Base-by-base conservation (phyloP, 2,113 vertebrate species). In the Pomatostomus ruficeps region DNA sequence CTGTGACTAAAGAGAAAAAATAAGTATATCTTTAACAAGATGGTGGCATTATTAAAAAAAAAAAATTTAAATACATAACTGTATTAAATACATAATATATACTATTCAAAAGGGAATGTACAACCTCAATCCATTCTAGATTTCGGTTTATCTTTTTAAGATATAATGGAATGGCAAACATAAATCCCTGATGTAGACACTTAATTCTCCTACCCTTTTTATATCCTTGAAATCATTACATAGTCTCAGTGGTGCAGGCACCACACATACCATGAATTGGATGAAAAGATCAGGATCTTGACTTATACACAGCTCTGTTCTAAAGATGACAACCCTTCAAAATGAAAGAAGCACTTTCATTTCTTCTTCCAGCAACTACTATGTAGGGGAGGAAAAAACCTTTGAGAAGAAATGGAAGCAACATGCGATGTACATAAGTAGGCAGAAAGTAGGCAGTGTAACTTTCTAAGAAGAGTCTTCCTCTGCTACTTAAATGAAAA, bases 1-100 rank as follows among this genome's bases (percentile, higher is more conserved):
- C 85, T 98, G 98, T 89, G 98, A 98, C 98, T 99, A 94, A 88
- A 35, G 25, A 57, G n/a, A 96, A 85, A 97, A 61, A 59, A 77
- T 74, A 70, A 62, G 93, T 52, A 94, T 68, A 88, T 76, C 75
- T 52, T 46, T 91, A 92, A 81, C 12, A 22, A 95, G 96, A 94
- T 51, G 38, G 8, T 93, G 22, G 26, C 82, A 90, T 94, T 93
- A 94, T 78, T n/a, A n/a, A 68, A 72, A 80, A 75, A 58, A 52
- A 36, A 36, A 24, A 58, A 31, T 9, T 95, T 9, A 96, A 96
- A 33, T 42, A 70, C 43, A 65, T 73, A 66, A 93, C 58, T 96
- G n/a, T n/a, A n/a, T n/a, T n/a, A n/a, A n/a, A n/a, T n/a, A n/a
- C n/a, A n/a, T n/a, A n/a, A n/a, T n/a, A n/a, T n/a, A n/a, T 62